These are phyloP conservation scores for Eustalomyia histrio DNA, from an alignment of 2,888 invertebrate genomes.

Conservation along the genomic window DNA sequence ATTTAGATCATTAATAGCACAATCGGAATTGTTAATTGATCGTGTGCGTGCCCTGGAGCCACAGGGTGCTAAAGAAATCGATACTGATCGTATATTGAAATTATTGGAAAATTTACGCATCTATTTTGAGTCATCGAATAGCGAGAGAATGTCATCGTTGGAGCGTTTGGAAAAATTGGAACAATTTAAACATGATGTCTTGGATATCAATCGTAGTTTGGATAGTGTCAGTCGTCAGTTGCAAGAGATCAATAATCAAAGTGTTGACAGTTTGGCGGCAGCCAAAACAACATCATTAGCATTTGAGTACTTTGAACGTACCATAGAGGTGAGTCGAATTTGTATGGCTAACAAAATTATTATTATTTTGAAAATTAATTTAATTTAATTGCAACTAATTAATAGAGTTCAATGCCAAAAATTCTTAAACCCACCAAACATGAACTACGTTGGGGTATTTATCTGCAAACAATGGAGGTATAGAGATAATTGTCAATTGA, in stretches of 20 bases:
- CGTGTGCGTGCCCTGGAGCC: slow-evolving; percentile 87
- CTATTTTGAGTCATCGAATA: slow-evolving; percentile 84
- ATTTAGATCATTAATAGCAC: slow-evolving; percentile 84
- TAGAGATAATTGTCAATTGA: slow-evolving; percentile 16
- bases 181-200: slow-evolving; percentile 85
- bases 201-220: slow-evolving; percentile 86
- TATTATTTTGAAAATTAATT: slow-evolving; percentile 7
- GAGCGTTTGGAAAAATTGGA: slow-evolving; percentile 85
- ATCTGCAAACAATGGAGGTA: slow-evolving; percentile 73
- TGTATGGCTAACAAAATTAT: slow-evolving; percentile 55
- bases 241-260: slow-evolving; percentile 83
- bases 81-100: slow-evolving; percentile 84
- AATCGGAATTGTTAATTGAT: slow-evolving; percentile 85
- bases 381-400: slow-evolving; percentile 44
- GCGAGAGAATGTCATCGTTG: slow-evolving; percentile 82
- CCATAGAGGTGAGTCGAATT: slow-evolving; percentile 84
- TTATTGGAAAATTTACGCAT: slow-evolving; percentile 82
- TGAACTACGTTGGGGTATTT: slow-evolving; percentile 75
- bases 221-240: slow-evolving; percentile 84
- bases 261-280: slow-evolving; percentile 86
- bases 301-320: slow-evolving; percentile 88
- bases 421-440: slow-evolving; percentile 73
- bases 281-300: slow-evolving; percentile 86
- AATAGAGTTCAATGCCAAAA: slow-evolving; percentile 76
- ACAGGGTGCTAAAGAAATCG: slow-evolving; percentile 83